Evolutionary conservation across 2,888 invertebrate species (phyloP), one percentile per base, ranked within the genome.

Genomic region (Clepsis dumicolana): DNA sequence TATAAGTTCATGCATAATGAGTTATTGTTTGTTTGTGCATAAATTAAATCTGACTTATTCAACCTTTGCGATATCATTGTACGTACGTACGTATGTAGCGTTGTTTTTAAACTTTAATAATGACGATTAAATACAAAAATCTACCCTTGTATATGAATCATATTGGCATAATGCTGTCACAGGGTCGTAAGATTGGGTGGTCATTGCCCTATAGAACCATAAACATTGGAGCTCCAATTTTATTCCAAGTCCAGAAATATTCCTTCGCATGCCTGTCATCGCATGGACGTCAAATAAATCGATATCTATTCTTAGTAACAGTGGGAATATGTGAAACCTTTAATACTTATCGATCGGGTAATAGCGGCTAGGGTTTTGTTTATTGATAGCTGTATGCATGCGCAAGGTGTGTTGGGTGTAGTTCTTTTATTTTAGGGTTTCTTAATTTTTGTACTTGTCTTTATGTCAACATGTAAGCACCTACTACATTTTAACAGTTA

Each of bases 21-120:
- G 50, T 56, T 57, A 67, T 67, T 67, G 66, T 67, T 67, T 56
- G 56, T 41, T 57, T 38, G 35, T 50, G 62, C 48, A 67, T 62
- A 48, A 48, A 65, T 35, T 66, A 56, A 62, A 56, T 41, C 12
- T 48, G 44, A 27, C 48, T 52, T 53, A 41, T 18, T 65, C 16
- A 53, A 53, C 60, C 60, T 60, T 60, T 60, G 16, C 56, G 32
- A 44, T 44, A 48, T 29, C 21, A 53, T n/a, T 29, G 10, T 44
- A 44, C 29, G 4, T 53, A 16, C 21, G n/a, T n/a, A n/a, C 53
- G 16, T 18, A 4, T n/a, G n/a, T n/a, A n/a, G n/a, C n/a, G n/a
- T n/a, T n/a, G n/a, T n/a, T n/a, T n/a, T n/a, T n/a, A n/a, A n/a
- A n/a, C n/a, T n/a, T n/a, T n/a, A n/a, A n/a, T n/a, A n/a, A n/a